Evolutionary conservation across 2,888 invertebrate species (phyloP), one percentile per base, ranked within the genome.

Genomic region (Aleiodes alternator): DNA sequence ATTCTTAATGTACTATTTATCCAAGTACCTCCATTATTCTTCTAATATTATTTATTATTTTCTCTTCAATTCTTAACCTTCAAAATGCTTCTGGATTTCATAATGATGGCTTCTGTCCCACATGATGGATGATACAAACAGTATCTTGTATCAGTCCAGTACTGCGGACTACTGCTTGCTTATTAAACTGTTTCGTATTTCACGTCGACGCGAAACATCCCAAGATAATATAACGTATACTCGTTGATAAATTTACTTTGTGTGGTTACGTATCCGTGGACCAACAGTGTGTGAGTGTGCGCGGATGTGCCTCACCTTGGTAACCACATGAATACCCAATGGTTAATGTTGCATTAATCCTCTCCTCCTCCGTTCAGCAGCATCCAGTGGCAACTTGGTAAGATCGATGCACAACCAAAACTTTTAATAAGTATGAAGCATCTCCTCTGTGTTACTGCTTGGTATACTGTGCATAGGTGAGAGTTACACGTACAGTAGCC

Each of bases 121-220:
- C 50, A 81, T 86, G 86, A 86, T 86, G 83, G 86, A 86, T 86
- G 86, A 77, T 80, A 83, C 80, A 76, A 76, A 66, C 57, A 78
- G 78, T 84, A 86, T 85, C 86, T 85, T 83, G 83, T 83, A 86
- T 86, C 86, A 81, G 80, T 73, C 59, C 69, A 64, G 77, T 80
- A 84, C 81, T 83, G 50, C 71, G 78, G 79, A 81, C 85, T 82
- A 82, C 84, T 73, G 73, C 81, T 85, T 84, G 85, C 85, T 86
- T 85, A 85, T 85, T 85, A 85, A 86, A 85, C 84, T 85, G 84
- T 86, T 85, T 80, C 82, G 83, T 83, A 85, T 85, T 85, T 82
- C 82, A 81, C 78, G 81, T 80, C 79, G 84, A 84, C 82, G 82
- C 77, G 80, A 75, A 83, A 85, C 84, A 82, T 82, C 83, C 75